Evolutionary conservation across 2,113 vertebrate genomes (phyloP).

Genomic region (Oxygymnocypris stewartii): DNA sequence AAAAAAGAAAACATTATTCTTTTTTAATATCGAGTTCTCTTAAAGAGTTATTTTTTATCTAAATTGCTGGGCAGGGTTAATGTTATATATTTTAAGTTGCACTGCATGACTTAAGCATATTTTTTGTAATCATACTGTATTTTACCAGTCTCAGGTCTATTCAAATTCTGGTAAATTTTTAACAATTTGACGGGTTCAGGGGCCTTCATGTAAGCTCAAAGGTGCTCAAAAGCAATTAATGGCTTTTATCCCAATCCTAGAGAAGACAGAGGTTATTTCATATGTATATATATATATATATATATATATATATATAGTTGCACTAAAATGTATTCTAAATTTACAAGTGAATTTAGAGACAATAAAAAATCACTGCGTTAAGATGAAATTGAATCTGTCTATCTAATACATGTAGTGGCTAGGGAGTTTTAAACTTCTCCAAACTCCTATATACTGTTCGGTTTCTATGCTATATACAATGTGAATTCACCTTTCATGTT

Average conservation of each 20-base stretch:
- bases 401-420: background rate
- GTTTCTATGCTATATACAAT: background rate
- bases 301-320: no score
- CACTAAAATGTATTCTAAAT: no score
- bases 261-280: background rate
- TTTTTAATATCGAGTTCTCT: no score
- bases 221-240: background rate
- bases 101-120: background rate
- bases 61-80: background rate
- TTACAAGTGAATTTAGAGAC: no score
- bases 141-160: background rate
- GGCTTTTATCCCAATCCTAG: background rate
- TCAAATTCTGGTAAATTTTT: background rate
- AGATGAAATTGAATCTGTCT: no score
- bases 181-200: background rate
- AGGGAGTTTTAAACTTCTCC: background rate
- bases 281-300: no score
- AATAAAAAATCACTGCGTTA: no score
- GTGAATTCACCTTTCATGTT: background rate
- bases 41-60: background rate
- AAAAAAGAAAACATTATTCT: background rate
- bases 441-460: background rate
- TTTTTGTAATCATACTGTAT: background rate
- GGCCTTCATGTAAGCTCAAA: background rate
- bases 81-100: background rate